Evolutionary conservation across 2,888 invertebrate genomes (phyloP).

Genomic region (Corythucha ciliata): DNA sequence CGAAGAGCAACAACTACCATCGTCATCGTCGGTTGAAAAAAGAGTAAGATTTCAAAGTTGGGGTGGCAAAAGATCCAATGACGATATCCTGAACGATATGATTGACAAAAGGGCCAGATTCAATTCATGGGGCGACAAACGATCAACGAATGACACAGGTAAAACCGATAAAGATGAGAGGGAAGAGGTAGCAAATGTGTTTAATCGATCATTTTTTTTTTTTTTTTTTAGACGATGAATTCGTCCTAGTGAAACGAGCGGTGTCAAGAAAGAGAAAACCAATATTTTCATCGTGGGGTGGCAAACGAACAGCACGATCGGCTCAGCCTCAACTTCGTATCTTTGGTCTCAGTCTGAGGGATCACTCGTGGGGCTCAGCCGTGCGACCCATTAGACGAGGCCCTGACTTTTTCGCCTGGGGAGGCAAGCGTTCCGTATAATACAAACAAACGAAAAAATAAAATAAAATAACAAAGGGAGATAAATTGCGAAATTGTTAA

Average conservation of each 20-base stretch:
- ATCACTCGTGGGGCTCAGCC: conserved; percentile 22
- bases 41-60: conserved; percentile 34
- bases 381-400: conserved; percentile 30
- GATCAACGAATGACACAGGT: conserved; percentile 14
- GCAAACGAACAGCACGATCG: conserved; percentile 33
- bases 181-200: not conserved
- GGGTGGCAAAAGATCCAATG: conserved; percentile 36
- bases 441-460: conserved; percentile 1
- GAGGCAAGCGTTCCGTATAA: conserved; percentile 38
- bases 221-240: conserved; percentile 15
- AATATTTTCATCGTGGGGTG: conserved; percentile 37
- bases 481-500: too few species aligned
- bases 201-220: too few species aligned
- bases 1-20: not conserved
- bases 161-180: conserved; percentile 1
- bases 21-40: conserved; percentile 6
- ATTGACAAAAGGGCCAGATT: conserved; percentile 27
- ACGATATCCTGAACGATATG: conserved; percentile 10
- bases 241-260: conserved; percentile 26
- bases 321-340: conserved; percentile 14
- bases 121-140: conserved; percentile 32
- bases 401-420: conserved; percentile 39
- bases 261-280: conserved; percentile 30
- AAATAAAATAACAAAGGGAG: not conserved
- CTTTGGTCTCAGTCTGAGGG: conserved; percentile 12